Evolutionary conservation across 2,888 invertebrate genomes (phyloP).

Genomic region (Panopea generosa): DNA sequence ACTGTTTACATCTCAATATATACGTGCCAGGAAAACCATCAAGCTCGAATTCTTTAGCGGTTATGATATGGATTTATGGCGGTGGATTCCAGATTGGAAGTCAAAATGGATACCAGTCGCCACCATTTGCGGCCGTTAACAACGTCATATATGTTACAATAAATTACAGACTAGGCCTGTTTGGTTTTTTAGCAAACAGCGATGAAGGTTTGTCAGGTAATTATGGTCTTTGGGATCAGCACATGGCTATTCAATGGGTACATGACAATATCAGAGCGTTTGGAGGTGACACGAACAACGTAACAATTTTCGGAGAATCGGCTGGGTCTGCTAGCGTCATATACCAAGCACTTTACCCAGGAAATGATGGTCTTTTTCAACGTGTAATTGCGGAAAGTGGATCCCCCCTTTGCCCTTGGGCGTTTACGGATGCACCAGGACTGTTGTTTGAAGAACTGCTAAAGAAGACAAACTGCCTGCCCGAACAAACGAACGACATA

Average conservation of each 20-base stretch:
- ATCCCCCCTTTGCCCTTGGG: slow-evolving; percentile 15
- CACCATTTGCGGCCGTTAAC: slow-evolving; percentile 5
- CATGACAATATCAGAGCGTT: slow-evolving; percentile 40
- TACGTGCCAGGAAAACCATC: slow-evolving; percentile 16
- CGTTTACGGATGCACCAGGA: not conserved
- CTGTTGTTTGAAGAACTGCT: not conserved
- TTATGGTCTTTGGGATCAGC: slow-evolving; percentile 48
- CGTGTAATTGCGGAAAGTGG: slow-evolving; percentile 38
- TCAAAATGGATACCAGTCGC: not conserved
- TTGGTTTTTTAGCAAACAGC: slow-evolving; percentile 10
- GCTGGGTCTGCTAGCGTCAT: slow-evolving; percentile 36
- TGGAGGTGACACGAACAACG: slow-evolving; percentile 22
- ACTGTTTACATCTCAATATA: slow-evolving; percentile 36
- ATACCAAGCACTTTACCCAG: slow-evolving; percentile 36
- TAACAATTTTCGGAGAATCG: slow-evolving; percentile 37
- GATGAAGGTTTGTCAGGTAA: slow-evolving; percentile 5
- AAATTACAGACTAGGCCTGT: slow-evolving; percentile 10
- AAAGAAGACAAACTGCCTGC: not conserved
- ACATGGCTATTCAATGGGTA: slow-evolving; percentile 43
- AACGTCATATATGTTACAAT: slow-evolving; percentile 19
- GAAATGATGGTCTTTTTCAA: slow-evolving; percentile 31
- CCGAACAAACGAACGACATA: not conserved
- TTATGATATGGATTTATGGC: slow-evolving; percentile 20
- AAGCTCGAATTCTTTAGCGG: not conserved
- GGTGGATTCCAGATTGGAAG: slow-evolving; percentile 7